These are phyloP conservation scores for Poeciliopsis prolifica DNA, from an alignment of 2,113 vertebrate genomes.

Conservation along the genomic window DNA sequence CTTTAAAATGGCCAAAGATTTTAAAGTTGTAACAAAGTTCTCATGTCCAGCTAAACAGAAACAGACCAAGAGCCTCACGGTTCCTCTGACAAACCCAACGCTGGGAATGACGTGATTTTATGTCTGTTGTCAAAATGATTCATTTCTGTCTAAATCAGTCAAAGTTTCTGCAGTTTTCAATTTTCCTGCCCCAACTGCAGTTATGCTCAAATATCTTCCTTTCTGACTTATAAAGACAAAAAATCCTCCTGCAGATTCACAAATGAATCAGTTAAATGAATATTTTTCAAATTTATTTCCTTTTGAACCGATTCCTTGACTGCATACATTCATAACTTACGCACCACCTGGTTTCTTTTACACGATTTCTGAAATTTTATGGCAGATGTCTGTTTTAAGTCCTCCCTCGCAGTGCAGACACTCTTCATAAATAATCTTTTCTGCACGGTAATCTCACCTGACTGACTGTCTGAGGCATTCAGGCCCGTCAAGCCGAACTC, in stretches of 20 bases:
- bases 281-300: no score
- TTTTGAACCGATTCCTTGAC: no score
- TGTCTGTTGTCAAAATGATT: background rate
- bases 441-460: constrained; percentile 77
- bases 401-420: background rate
- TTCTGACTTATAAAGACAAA: background rate
- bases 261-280: no score
- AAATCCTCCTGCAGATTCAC: no score
- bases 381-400: background rate
- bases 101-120: no score
- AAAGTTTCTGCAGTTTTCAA: background rate
- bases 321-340: no score
- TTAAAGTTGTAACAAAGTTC: background rate
- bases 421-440: background rate
- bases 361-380: background rate
- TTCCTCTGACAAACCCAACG: no score
- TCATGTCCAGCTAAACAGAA: background rate
- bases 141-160: background rate
- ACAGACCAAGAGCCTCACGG: background rate
- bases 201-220: background rate
- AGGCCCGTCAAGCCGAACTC: constrained; percentile 76
- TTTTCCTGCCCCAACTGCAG: background rate
- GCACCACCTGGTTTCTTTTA: background rate
- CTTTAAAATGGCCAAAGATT: no score
- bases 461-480: constrained; percentile 72